Evolutionary conservation across 2,797 vertebrate genomes (phyloP), one percentile per base, ranked within the genome.

Genomic region (Petrocephalus schoutedeni): DNA sequence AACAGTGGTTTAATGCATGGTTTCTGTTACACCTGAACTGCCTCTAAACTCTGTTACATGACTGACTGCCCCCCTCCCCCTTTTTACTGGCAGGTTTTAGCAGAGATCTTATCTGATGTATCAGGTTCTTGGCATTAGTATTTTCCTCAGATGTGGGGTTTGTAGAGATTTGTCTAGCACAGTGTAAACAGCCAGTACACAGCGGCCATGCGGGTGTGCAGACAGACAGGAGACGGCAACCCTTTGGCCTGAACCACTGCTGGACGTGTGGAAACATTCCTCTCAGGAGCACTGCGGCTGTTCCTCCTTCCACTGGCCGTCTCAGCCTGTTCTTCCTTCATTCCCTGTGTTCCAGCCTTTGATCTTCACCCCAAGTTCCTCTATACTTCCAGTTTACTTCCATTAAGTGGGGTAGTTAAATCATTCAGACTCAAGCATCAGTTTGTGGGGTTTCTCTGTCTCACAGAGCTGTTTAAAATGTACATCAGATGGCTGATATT

Each of bases 401-500:
- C 8, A 51, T 1, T 6, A 51, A 51, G 49, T 4, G 8, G 5
- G 8, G 49, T 51, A 51, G 49, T 51, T 51, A 51, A 51, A 51
- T 51, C 49, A 51, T 57, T 57, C 12, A 12, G 16, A 57, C 56
- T 14, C 54, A 56, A 8, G 54, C 54, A 57, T 19, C 56, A 19
- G 56, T 14, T 19, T 57, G 10, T 19, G 16, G 49, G 56, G 10
- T 36, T 74, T 74, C 67, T 41, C 67, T 41, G 28, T 41, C 28
- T 41, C 16, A 71, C 14, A 36, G 67, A 16, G 32, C 67, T 41
- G 67, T 41, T 41, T 74, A 74, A 74, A 74, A 74, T 74, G 67
- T 19, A 41, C 67, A 6, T 74, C 23, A 36, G 67, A 49, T 49
- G 19, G 41, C 77, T 49, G 88, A 90, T 89, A 58, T 89, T 89